These are phyloP conservation scores for Clarias pachynema DNA, from an alignment of 2,797 vertebrate species.

Conservation along the genomic window DNA sequence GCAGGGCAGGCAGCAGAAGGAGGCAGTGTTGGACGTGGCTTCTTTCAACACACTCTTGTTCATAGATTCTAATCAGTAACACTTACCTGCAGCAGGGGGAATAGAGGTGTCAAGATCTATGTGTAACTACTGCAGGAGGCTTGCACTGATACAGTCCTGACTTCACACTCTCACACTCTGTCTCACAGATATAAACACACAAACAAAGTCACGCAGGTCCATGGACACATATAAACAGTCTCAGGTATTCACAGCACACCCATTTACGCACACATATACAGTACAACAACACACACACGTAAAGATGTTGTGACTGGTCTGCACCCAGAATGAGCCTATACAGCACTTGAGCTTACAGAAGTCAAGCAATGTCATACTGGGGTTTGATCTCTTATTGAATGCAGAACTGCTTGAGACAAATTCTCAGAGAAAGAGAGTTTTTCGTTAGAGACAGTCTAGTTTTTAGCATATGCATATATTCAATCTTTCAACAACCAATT, in stretches of 20 bases:
- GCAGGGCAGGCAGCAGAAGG: conserved; percentile 21
- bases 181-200: conserved; percentile 41
- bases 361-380: conserved; percentile 40
- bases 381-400: conserved; percentile 48
- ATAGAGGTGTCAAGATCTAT: conserved; percentile 55
- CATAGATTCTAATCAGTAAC: conserved; percentile 60
- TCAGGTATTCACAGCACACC: background rate
- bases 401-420: conserved; percentile 36
- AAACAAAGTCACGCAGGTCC: conserved; percentile 23
- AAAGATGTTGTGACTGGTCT: background rate
- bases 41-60: conserved; percentile 36
- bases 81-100: conserved; percentile 57
- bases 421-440: conserved; percentile 34
- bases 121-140: conserved; percentile 60
- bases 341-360: conserved; percentile 44
- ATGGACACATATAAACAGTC: background rate
- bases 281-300: background rate
- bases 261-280: background rate
- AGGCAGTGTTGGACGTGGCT: conserved; percentile 17
- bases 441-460: conserved; percentile 1
- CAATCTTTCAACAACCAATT: background rate
- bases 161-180: conserved; percentile 30
- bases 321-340: conserved; percentile 10
- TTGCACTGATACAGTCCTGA: conserved; percentile 41
- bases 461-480: conserved; percentile 1